Conservation (phyloP, 2,113 vertebrate genomes). For the Odontophorus gujanensis region DNA sequence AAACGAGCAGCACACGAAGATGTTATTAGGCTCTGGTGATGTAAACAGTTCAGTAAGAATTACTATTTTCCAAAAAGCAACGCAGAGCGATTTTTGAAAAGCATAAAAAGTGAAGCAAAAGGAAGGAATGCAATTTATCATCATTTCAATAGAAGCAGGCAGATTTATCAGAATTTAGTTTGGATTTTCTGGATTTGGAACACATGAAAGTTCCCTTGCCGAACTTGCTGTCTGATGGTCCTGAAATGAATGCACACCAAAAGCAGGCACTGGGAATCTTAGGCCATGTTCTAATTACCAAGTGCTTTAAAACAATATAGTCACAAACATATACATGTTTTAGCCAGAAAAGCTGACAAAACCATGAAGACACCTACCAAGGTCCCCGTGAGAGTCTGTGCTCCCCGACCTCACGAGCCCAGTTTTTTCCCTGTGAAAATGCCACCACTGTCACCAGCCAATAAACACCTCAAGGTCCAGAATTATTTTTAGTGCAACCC, state of each 20-base stretch:
- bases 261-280: background rate
- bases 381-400: background rate
- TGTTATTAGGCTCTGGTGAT: background rate
- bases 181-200: background rate
- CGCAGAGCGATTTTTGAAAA: background rate
- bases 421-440: background rate
- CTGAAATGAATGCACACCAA: background rate
- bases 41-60: background rate
- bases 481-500: conserved; percentile 57
- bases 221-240: background rate
- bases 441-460: background rate
- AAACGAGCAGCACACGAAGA: background rate
- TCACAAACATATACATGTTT: background rate
- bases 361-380: background rate
- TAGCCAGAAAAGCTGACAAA: background rate
- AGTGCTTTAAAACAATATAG: background rate
- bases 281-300: background rate
- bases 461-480: conserved; percentile 28
- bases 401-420: conserved; percentile 30
- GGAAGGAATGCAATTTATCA: background rate
- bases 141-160: background rate
- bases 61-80: background rate
- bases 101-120: background rate
- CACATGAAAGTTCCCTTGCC: rapidly evolving
- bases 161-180: background rate